Base-by-base conservation (phyloP, 2,888 invertebrate species). In the Pyrrhosoma nymphula region DNA sequence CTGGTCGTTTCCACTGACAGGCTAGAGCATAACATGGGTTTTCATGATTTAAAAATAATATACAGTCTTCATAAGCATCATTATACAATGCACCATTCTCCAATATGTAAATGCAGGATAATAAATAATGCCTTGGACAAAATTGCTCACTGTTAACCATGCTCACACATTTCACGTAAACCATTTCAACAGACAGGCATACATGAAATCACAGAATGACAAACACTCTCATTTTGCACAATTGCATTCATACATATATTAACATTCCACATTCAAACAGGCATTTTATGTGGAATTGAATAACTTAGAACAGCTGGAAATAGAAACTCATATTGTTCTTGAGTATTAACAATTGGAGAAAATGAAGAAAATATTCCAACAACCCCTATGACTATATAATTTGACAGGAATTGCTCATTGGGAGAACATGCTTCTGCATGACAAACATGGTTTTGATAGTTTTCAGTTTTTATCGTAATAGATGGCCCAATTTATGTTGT, bases 101-200 rank as follows among this genome's bases (percentile, higher is more conserved):
- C 93, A 93, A 69, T 93, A 93, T 75, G 93, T 93, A 93, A 93
- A 93, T 93, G 93, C 93, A 93, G 93, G 93, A 93, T 93, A 93
- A 93, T 93, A 63, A 93, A 93, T 93, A 93, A 93, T 93, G 63
- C 93, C 93, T 93, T 93, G 93, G 93, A 93, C 93, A 93, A 93
- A 89, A 93, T 93, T 93, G 93, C 93, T 93, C 69, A 75, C 69
- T 69, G 93, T 93, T 93, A 93, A 93, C 93, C 93, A 93, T 63
- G 69, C 93, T 91, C 91, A 69, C 93, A 93, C 93, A 93, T 93
- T 93, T 93, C 93, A 93, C 23, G 93, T 93, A 93, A 69, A 93
- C 93, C 93, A 93, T 93, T 93, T 93, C 93, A 93, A 93, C 93
- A 93, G 93, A 93, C 93, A 93, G 93, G 93, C 93, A 93, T 93